phyloP scores from a whole-genome alignment of 2,888 invertebrate species.

The Caenorhabditis parvicauda region DNA sequence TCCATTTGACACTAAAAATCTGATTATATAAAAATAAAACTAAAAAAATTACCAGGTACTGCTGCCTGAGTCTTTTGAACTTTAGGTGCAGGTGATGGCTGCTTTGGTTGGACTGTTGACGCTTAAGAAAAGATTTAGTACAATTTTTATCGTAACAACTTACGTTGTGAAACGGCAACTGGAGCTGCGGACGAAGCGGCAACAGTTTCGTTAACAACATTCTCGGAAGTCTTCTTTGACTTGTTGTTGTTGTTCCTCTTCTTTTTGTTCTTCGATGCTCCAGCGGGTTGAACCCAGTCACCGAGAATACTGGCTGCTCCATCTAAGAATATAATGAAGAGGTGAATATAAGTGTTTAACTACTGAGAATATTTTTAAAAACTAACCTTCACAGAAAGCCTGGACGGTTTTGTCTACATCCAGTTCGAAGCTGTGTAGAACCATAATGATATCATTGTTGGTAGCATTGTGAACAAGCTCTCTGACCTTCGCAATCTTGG shows the following conservation, averaged over 20 bases:
- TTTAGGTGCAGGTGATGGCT: too few relatives aligned
- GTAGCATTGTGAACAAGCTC: constrained; percentile 64
- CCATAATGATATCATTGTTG: constrained; percentile 65
- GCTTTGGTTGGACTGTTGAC: too few relatives aligned
- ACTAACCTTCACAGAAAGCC: constrained; percentile 65
- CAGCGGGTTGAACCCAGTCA: constrained; percentile 50
- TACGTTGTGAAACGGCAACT: too few relatives aligned
- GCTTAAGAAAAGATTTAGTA: too few relatives aligned
- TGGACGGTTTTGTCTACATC: constrained; percentile 65
- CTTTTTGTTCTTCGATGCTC: constrained; percentile 27
- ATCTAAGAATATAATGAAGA: constrained; percentile 22
- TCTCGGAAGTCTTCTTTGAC: constrained; percentile 5
- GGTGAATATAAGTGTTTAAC: neutral
- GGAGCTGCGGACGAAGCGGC: constrained; percentile 1
- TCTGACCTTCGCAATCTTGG: constrained; percentile 62
- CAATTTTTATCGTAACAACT: neutral
- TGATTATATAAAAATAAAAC: too few relatives aligned
- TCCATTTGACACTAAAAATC: too few relatives aligned
- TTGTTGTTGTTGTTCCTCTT: constrained; percentile 53
- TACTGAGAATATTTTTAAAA: neutral
- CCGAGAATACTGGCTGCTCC: constrained; percentile 54
- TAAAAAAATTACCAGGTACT: too few relatives aligned
- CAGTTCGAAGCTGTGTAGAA: constrained; percentile 66
- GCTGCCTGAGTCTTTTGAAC: too few relatives aligned
- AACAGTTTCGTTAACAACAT: constrained; percentile 1